Conservation (phyloP, 1,140 invertebrate genomes). For the Drosophila pseudoobscura region DNA sequence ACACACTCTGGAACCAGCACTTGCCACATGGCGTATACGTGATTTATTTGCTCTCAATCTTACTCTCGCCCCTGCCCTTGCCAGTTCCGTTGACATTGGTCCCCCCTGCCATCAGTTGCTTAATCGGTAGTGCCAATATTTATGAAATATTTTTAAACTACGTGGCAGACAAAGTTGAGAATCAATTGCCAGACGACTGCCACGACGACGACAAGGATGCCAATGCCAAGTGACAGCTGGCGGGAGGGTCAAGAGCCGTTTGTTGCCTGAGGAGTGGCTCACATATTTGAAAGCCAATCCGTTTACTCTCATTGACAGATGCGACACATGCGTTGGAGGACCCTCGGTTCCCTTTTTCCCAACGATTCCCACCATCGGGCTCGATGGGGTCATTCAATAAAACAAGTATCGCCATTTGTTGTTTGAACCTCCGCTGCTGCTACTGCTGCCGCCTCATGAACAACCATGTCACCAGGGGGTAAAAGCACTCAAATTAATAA, state of each 20-base stretch:
- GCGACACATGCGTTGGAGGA: constrained; percentile 71
- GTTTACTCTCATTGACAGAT: constrained; percentile 78
- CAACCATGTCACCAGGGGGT: constrained; percentile 67
- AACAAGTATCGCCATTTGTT: constrained; percentile 70
- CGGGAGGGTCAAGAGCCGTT: constrained; percentile 19
- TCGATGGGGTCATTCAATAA: constrained; percentile 62
- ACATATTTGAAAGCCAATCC: constrained; percentile 73
- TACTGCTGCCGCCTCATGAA: constrained; percentile 13
- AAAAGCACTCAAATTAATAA: constrained; percentile 81
- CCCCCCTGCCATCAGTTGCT: not conserved
- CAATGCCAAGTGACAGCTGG: constrained; percentile 37
- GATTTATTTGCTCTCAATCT: constrained; percentile 58
- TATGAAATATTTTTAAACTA: constrained; percentile 80
- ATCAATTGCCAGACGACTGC: constrained; percentile 60
- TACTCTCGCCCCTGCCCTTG: not conserved
- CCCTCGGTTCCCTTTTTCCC: not conserved
- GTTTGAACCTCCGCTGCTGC: constrained; percentile 8
- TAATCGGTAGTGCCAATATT: constrained; percentile 71
- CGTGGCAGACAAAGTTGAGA: constrained; percentile 69
- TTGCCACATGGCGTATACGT: constrained; percentile 64
- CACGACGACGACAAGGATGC: too few species aligned
- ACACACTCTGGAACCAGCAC: not conserved
- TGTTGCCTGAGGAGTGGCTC: constrained; percentile 6
- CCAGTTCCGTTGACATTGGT: not conserved
- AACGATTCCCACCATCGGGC: not conserved